Conservation (phyloP, 2,113 vertebrate species). For the Lycocorax pyrrhopterus region DNA sequence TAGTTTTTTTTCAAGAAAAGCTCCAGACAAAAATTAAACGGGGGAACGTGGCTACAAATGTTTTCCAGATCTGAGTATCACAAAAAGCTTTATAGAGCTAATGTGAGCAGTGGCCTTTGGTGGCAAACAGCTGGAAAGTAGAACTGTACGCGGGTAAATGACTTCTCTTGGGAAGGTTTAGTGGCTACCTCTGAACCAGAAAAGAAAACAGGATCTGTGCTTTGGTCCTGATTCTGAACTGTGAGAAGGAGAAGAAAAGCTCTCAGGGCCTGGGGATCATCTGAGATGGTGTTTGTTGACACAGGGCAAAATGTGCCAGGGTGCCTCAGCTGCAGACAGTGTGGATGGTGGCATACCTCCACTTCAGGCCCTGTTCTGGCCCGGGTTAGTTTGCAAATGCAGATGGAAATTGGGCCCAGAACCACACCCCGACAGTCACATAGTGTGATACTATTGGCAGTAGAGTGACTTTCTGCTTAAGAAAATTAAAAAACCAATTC, state of each 20-base stretch:
- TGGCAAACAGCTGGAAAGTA: not conserved
- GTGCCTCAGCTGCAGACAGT: not conserved
- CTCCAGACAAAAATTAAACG: conserved; percentile 11
- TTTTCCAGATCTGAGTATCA: not conserved
- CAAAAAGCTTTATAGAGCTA: not conserved
- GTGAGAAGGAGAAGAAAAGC: not conserved
- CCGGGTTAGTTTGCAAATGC: rapidly evolving
- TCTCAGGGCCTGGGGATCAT: not conserved
- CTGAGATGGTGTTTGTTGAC: not conserved
- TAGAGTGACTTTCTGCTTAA: not conserved
- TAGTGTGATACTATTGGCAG: not conserved
- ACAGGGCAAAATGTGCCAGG: not conserved
- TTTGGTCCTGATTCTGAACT: not conserved
- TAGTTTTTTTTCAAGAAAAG: not conserved
- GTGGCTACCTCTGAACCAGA: not conserved
- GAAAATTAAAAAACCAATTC: not conserved
- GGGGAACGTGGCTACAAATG: not conserved
- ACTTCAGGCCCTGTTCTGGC: not conserved
- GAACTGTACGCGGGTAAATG: not conserved
- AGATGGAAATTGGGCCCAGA: not conserved
- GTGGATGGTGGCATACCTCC: not conserved
- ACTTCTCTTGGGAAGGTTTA: not conserved
- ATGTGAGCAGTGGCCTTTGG: not conserved
- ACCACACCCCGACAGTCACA: not conserved
- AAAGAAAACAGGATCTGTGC: not conserved